phyloP scores from a whole-genome alignment of 1,140 invertebrate species.

The Pseudomyrmex pallidus region DNA sequence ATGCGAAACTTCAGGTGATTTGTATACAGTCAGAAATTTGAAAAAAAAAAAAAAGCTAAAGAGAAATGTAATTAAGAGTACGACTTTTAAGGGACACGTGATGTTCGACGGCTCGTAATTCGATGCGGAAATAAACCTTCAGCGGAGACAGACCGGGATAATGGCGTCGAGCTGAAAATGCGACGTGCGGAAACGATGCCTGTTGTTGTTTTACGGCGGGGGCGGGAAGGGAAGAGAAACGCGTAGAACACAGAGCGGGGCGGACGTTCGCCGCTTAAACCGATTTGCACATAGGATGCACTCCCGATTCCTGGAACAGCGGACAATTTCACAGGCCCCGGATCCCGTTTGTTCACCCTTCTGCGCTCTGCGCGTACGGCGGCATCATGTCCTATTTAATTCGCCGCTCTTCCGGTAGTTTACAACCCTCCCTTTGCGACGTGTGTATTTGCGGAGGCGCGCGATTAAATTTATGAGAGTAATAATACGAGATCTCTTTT shows the following conservation, averaged over 20 bases:
- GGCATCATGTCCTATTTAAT: slow-evolving; percentile 19
- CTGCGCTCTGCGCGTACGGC: not conserved
- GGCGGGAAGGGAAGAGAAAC: slow-evolving; percentile 1
- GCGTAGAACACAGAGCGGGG: not conserved
- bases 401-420: not conserved
- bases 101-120: slow-evolving; percentile 37
- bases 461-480: too few species aligned
- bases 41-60: too few species aligned
- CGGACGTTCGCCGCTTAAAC: slow-evolving; percentile 69
- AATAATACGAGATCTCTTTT: too few species aligned
- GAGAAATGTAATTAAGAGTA: too few species aligned
- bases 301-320: slow-evolving; percentile 75
- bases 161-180: slow-evolving; percentile 73
- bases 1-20: too few species aligned
- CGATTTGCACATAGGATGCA: slow-evolving; percentile 78
- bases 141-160: slow-evolving; percentile 42
- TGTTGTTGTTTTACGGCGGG: slow-evolving; percentile 73
- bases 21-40: too few species aligned
- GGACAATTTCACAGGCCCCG: slow-evolving; percentile 73
- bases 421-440: not conserved
- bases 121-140: slow-evolving; percentile 44
- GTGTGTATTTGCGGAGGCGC: not conserved
- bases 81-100: too few species aligned
- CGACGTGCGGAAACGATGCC: slow-evolving; percentile 71
- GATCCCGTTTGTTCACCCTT: slow-evolving; percentile 40